phyloP scores from a whole-genome alignment of 2,888 invertebrate genomes.

The Caenorhabditis sp. region DNA sequence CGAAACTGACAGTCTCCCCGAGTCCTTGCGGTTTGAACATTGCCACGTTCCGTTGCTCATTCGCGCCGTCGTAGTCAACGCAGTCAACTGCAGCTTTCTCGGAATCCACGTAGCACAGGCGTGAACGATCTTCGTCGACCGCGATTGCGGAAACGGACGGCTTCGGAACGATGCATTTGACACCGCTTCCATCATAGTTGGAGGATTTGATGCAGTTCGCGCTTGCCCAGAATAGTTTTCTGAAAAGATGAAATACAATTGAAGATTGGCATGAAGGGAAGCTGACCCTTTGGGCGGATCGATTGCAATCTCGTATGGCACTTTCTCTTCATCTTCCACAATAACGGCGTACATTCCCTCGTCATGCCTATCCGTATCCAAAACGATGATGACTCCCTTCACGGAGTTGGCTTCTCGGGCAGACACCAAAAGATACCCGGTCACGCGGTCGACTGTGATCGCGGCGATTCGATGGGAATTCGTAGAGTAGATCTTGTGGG shows the following conservation, averaged over 20 bases:
- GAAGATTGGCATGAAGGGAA: neutral
- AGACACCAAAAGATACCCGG: conserved; percentile 61
- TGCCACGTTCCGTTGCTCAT: conserved; percentile 39
- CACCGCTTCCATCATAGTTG: conserved; percentile 57
- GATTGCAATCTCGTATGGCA: conserved; percentile 50
- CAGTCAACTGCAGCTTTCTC: conserved; percentile 46
- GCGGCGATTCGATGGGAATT: conserved; percentile 46
- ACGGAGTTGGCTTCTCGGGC: conserved; percentile 30
- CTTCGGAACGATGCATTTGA: conserved; percentile 36
- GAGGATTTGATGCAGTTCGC: conserved; percentile 52
- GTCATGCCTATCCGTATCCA: conserved; percentile 24
- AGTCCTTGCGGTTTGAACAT: conserved; percentile 48
- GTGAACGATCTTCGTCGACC: conserved; percentile 51
- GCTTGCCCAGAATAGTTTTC: conserved; percentile 65
- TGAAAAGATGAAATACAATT: conserved; percentile 16
- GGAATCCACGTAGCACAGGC: conserved; percentile 48
- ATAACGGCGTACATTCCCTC: conserved; percentile 24
- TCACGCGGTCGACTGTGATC: conserved; percentile 54
- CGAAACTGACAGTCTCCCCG: conserved; percentile 26
- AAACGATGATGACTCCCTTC: conserved; percentile 45
- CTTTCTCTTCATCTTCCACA: conserved; percentile 51
- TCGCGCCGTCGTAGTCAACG: conserved; percentile 58
- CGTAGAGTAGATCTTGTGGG: conserved; percentile 84
- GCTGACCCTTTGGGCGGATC: conserved; percentile 51
- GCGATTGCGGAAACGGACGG: conserved; percentile 25